These are phyloP conservation scores for Cephalophus harveyi DNA, from an alignment of 2,113 vertebrate genomes.

Conservation along the genomic window DNA sequence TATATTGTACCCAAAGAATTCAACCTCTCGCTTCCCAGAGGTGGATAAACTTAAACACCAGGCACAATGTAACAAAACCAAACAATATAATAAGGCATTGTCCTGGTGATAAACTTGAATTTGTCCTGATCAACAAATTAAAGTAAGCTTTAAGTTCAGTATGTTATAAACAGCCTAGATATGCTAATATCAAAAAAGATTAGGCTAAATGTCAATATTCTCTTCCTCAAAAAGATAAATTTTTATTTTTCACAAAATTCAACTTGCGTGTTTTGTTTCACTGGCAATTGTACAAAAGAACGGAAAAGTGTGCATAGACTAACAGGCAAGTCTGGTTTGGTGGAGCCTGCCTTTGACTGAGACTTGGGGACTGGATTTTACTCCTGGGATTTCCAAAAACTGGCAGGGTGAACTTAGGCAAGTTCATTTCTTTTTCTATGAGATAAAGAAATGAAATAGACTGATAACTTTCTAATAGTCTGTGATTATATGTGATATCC, in stretches of 20 bases:
- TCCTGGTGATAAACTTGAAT: background rate
- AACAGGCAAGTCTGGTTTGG: background rate
- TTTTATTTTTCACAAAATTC: constrained; percentile 28
- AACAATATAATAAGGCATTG: background rate
- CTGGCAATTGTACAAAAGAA: background rate
- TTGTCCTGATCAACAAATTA: background rate
- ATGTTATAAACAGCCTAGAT: background rate
- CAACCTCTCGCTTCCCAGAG: background rate
- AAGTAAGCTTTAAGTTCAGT: background rate
- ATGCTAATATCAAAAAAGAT: background rate
- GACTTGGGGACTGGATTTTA: background rate
- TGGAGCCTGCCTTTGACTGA: background rate
- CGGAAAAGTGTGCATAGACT: background rate
- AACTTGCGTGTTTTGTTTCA: background rate
- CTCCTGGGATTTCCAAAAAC: background rate
- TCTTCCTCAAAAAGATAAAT: background rate
- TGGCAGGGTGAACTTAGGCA: background rate
- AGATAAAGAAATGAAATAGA: background rate
- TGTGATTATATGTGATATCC: background rate
- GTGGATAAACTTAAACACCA: background rate
- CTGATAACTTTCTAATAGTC: background rate
- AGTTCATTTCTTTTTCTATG: background rate
- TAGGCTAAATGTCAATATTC: background rate
- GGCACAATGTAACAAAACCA: background rate
- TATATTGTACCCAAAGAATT: background rate